These are phyloP conservation scores for Lampris incognitus DNA, from an alignment of 2,113 vertebrate species.

Conservation along the genomic window DNA sequence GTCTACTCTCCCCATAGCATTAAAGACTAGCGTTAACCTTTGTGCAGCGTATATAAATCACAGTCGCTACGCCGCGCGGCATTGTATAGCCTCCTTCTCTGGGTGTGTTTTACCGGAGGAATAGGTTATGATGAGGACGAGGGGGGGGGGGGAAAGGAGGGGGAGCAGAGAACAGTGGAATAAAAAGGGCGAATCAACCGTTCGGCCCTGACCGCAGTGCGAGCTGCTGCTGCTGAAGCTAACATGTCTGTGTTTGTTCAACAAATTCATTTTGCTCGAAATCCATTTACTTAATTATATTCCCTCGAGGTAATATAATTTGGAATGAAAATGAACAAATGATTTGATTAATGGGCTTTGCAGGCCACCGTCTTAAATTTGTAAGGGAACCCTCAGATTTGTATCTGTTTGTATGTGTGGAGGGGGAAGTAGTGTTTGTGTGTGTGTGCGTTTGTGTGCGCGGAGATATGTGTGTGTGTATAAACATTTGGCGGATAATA, in stretches of 20 bases:
- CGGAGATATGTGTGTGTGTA: background rate
- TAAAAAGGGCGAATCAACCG: conserved; percentile 4
- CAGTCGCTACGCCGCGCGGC: conserved; percentile 20
- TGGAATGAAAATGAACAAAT: conserved; percentile 63
- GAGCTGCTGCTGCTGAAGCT: conserved; percentile 22
- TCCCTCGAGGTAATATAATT: conserved; percentile 56
- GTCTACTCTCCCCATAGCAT: conserved; percentile 58
- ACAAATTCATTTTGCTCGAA: conserved; percentile 52
- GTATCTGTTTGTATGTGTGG: background rate
- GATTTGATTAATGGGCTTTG: conserved; percentile 60
- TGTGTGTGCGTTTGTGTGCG: conserved; percentile 5
- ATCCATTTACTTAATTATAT: conserved; percentile 69
- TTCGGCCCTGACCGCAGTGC: conserved; percentile 14
- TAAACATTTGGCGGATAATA: background rate
- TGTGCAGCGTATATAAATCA: conserved; percentile 55
- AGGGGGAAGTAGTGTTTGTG: background rate
- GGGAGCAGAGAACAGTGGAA: background rate
- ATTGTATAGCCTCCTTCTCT: conserved; percentile 14
- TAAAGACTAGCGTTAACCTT: conserved; percentile 56
- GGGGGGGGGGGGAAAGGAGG: background rate
- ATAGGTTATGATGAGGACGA: conserved; percentile 20
- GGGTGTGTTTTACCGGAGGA: conserved; percentile 23
- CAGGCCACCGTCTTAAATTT: conserved; percentile 37
- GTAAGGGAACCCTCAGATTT: conserved; percentile 31
- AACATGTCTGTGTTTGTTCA: conserved; percentile 35